Evolutionary conservation across 1,140 invertebrate genomes (phyloP).

Genomic region (Olivierus martensii): DNA sequence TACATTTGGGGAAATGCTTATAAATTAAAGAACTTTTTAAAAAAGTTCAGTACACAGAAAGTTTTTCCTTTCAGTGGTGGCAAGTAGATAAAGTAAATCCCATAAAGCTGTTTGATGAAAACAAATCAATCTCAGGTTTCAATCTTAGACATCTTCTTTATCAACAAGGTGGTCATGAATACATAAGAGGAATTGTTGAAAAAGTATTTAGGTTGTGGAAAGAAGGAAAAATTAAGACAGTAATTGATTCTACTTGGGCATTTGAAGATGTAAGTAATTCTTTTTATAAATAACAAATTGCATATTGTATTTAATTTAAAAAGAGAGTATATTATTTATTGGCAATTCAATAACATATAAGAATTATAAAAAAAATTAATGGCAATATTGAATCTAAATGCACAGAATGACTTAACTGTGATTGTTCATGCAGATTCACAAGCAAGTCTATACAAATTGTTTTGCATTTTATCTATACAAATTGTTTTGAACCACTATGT

Average conservation of each 20-base stretch:
- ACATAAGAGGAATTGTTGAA: constrained; percentile 50
- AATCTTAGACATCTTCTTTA: constrained; percentile 71
- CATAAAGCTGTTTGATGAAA: constrained; percentile 76
- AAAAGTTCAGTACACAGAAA: not conserved
- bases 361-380: no score
- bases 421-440: no score
- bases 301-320: not conserved
- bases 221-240: constrained; percentile 59
- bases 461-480: no score
- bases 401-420: no score
- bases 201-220: constrained; percentile 58
- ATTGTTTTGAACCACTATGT: no score
- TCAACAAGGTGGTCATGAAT: constrained; percentile 55
- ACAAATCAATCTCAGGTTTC: constrained; percentile 65
- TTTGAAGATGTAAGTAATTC: constrained; percentile 39
- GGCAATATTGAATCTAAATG: no score
- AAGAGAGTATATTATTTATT: not conserved
- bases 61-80: constrained; percentile 51
- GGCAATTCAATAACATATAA: no score
- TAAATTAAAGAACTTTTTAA: no score
- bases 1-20: no score
- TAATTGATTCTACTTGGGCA: constrained; percentile 70
- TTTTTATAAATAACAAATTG: not conserved
- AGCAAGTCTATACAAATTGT: no score
- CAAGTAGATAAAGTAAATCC: constrained; percentile 82